Evolutionary conservation across 2,113 vertebrate genomes (phyloP).

Genomic region (Pseudonaja textilis): DNA sequence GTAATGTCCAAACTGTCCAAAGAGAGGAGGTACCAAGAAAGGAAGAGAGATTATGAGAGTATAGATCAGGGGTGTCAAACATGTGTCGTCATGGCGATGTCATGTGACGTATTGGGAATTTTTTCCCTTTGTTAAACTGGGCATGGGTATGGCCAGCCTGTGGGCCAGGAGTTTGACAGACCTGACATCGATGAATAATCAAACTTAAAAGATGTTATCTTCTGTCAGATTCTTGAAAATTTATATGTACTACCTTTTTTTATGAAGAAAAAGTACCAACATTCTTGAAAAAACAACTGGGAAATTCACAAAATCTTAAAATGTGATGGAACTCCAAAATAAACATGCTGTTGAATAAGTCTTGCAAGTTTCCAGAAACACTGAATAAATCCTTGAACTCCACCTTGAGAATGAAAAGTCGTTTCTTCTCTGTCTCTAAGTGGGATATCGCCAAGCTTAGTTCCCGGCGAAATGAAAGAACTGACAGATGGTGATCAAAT

Average conservation of each 20-base stretch:
- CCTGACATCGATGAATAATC: not conserved
- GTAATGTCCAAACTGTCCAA: too few species aligned
- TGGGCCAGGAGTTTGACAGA: too few species aligned
- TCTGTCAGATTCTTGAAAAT: not conserved
- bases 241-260: not conserved
- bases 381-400: conserved; percentile 26
- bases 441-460: conserved; percentile 44
- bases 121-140: too few species aligned
- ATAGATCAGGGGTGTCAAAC: not conserved
- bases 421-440: conserved; percentile 35
- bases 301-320: conserved; percentile 13
- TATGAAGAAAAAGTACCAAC: not conserved
- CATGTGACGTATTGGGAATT: too few species aligned
- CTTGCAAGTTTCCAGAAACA: conserved; percentile 38
- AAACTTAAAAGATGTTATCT: not conserved
- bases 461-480: conserved; percentile 40
- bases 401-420: conserved; percentile 18
- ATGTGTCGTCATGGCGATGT: too few species aligned
- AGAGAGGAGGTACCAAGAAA: not conserved
- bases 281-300: not conserved
- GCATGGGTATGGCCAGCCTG: too few species aligned
- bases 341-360: conserved; percentile 37
- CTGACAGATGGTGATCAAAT: conserved; percentile 59
- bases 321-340: conserved; percentile 10
- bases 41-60: not conserved